Evolutionary conservation across 2,797 vertebrate species (phyloP), one percentile per base, ranked within the genome.

Genomic region (Myotis findleyi): DNA sequence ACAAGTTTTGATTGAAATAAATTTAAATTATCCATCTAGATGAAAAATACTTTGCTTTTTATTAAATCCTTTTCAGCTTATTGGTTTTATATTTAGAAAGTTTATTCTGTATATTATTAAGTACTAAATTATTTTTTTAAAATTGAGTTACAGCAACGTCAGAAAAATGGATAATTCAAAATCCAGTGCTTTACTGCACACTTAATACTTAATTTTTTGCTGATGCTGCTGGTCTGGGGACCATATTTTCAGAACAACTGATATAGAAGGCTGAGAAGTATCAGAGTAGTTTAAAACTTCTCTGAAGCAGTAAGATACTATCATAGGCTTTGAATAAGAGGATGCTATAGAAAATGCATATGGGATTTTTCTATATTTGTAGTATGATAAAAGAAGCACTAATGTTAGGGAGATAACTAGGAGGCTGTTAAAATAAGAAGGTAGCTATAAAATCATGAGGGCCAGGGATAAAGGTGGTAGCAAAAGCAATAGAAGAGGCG

Each of bases 81-180:
- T 49, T 89, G 27, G 33, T 88, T 95, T 76, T 94, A 36, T 77
- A 93, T 86, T 96, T 91, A 93, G 80, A 91, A 81, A 83, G 38
- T 85, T 94, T 10, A 53, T 76, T 30, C 47, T 86, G 2, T 81
- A 62, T 77, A 68, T 94, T 83, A 82, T 76, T 90, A 86, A 90
- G 27, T 9, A 76, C 55, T 91, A 41, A 76, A 64, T 85, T 90
- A 5, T 84, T 76, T 94, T 90, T 82, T 6, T 12, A 87, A 81
- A 62, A 69, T 84, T 36, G 79, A 66, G 38, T 79, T 89, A 30
- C 44, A 72, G n/a, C 23, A 11, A 55, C n/a, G 9, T 88, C 55
- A 95, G 55, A 80, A 93, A 95, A 89, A 57, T 36, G 55, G 66
- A 33, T 83, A 59, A 90, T 33, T 6, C 23, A 66, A 88, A 94